Percentiles rank a stretch among this genome's conserved stretches.
These are phyloP conservation scores for Caranx melampygus DNA, from an alignment of 2,113 vertebrate genomes.

Conservation along the genomic window DNA sequence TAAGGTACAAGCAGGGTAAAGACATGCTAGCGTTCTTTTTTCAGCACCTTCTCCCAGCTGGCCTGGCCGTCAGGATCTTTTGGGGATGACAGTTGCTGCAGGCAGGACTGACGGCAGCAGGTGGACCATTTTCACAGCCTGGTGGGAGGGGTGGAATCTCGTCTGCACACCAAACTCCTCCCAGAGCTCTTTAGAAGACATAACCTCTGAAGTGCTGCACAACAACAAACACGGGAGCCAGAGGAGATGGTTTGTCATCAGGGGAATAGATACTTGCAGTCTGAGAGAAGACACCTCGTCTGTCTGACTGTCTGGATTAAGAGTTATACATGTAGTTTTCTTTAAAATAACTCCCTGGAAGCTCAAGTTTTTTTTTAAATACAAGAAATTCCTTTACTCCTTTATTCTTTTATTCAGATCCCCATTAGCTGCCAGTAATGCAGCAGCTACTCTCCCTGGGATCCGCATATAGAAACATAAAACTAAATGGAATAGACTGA, in stretches of 20 bases:
- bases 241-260: background rate
- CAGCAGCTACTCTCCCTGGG: no score
- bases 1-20: constrained; percentile 80
- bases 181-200: constrained; percentile 45
- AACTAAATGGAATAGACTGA: background rate
- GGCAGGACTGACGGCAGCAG: constrained; percentile 76
- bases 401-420: no score
- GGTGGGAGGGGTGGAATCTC: background rate
- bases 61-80: constrained; percentile 87
- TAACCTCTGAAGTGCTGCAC: constrained; percentile 44
- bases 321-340: background rate
- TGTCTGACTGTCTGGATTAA: background rate
- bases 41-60: constrained; percentile 90
- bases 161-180: constrained; percentile 33
- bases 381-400: background rate
- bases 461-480: background rate
- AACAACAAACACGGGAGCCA: constrained; percentile 46
- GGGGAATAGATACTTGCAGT: background rate
- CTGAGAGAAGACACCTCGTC: background rate
- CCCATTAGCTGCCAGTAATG: no score
- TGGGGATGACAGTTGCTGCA: constrained; percentile 86
- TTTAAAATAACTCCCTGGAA: background rate
- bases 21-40: constrained; percentile 79
- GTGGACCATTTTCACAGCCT: constrained; percentile 63
- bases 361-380: background rate